These are phyloP conservation scores for Drosophila birchii DNA, from an alignment of 2,888 invertebrate genomes.

Conservation along the genomic window DNA sequence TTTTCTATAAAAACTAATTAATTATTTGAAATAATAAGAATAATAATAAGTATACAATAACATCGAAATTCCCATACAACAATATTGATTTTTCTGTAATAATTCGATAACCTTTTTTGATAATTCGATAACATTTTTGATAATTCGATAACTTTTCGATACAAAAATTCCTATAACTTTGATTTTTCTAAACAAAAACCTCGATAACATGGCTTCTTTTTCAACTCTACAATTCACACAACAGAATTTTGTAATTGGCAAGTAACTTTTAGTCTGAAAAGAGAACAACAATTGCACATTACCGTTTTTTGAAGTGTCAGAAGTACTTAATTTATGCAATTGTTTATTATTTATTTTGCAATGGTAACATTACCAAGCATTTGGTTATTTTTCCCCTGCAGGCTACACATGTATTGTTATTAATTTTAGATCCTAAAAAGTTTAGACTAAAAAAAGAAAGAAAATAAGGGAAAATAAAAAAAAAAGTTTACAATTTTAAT, in stretches of 20 bases:
- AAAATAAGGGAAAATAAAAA: neutral
- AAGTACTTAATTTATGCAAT: neutral
- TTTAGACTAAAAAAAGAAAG: neutral
- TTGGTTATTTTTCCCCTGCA: neutral
- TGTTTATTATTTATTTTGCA: neutral
- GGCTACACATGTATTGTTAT: slow-evolving; percentile 5
- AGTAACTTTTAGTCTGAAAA: neutral
- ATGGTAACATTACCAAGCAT: neutral
- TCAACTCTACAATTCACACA: neutral
- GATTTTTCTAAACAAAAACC: neutral
- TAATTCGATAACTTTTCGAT: neutral
- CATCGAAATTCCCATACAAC: neutral
- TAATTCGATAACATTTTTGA: too few relatives aligned
- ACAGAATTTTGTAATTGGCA: slow-evolving; percentile 1
- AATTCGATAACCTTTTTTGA: too few relatives aligned
- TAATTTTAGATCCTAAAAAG: neutral
- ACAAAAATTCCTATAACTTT: neutral
- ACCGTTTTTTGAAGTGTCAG: neutral
- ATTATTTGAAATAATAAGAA: too few relatives aligned
- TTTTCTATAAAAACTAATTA: neutral
- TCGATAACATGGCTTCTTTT: neutral
- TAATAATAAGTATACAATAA: too few relatives aligned
- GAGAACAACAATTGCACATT: neutral
- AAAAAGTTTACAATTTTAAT: neutral
- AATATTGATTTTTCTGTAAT: neutral